Evolutionary conservation across 2,113 vertebrate genomes (phyloP).

Genomic region (Saguinus midas): DNA sequence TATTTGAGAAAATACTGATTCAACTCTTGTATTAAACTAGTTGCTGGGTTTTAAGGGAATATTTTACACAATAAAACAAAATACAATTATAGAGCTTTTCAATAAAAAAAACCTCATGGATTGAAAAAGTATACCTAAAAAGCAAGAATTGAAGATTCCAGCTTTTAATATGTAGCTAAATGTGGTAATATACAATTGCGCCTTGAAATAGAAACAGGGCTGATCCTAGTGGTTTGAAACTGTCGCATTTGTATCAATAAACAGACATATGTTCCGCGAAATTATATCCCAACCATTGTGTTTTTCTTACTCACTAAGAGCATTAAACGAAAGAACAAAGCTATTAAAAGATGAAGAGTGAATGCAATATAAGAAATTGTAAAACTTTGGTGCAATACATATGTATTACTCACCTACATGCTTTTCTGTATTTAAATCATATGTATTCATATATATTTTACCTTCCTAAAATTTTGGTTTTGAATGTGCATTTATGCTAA

Average conservation of each 20-base stretch:
- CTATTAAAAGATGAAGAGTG: conserved; percentile 72
- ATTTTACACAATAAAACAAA: not conserved
- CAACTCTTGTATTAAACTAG: conserved; percentile 11
- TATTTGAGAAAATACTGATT: conserved; percentile 22
- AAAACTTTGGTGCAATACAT: not conserved
- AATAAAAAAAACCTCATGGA: not conserved
- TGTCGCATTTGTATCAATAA: conserved; percentile 71
- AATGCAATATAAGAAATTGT: not conserved
- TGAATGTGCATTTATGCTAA: not conserved
- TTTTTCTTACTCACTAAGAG: conserved; percentile 72
- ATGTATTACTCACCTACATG: not conserved
- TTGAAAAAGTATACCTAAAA: conserved; percentile 55
- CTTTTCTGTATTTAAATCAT: not conserved
- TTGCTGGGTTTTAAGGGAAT: not conserved
- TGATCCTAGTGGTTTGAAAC: conserved; percentile 50
- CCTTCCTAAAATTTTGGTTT: not conserved
- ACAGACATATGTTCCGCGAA: conserved; percentile 61
- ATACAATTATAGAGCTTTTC: not conserved
- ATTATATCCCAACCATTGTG: conserved; percentile 64
- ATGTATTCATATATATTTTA: not conserved
- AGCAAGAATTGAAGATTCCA: conserved; percentile 49
- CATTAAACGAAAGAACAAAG: conserved; percentile 60
- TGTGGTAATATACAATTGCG: conserved; percentile 64
- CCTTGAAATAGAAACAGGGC: conserved; percentile 69
- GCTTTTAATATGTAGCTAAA: conserved; percentile 61